These are phyloP conservation scores for Bovichtus variegatus DNA, from an alignment of 2,797 vertebrate genomes.

Conservation along the genomic window DNA sequence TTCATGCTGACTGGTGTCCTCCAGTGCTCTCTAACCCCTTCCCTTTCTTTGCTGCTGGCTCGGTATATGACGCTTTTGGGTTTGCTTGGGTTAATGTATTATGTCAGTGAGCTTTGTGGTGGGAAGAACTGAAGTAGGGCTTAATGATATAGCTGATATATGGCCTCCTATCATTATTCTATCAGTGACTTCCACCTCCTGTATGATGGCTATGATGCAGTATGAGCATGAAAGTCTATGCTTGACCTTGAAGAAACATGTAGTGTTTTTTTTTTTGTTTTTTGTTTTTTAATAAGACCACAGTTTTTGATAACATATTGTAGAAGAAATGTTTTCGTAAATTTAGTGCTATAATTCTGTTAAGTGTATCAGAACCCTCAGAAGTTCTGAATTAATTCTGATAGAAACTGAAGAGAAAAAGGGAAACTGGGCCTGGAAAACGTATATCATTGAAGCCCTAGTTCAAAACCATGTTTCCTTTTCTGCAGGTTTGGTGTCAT, in stretches of 20 bases:
- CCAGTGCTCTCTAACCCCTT: slow-evolving; percentile 24
- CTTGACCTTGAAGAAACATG: not conserved
- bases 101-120: slow-evolving; percentile 6
- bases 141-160: slow-evolving; percentile 25
- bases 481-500: slow-evolving; percentile 3
- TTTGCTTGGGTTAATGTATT: slow-evolving; percentile 20
- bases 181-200: not conserved
- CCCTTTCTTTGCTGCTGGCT: slow-evolving; percentile 48
- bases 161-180: not conserved
- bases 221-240: not conserved
- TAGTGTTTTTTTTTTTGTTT: no score
- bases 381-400: not conserved
- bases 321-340: not conserved
- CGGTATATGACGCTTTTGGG: slow-evolving; percentile 18
- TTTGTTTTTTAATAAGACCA: no score
- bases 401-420: not conserved
- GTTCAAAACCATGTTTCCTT: slow-evolving; percentile 33
- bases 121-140: slow-evolving; percentile 21
- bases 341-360: not conserved
- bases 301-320: not conserved
- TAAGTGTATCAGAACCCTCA: not conserved
- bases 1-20: slow-evolving; percentile 20
- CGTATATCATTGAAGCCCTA: slow-evolving; percentile 17
- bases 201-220: not conserved
- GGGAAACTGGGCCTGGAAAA: not conserved